Evolutionary conservation across 2,888 invertebrate genomes (phyloP).

Genomic region (Eilema caniola): DNA sequence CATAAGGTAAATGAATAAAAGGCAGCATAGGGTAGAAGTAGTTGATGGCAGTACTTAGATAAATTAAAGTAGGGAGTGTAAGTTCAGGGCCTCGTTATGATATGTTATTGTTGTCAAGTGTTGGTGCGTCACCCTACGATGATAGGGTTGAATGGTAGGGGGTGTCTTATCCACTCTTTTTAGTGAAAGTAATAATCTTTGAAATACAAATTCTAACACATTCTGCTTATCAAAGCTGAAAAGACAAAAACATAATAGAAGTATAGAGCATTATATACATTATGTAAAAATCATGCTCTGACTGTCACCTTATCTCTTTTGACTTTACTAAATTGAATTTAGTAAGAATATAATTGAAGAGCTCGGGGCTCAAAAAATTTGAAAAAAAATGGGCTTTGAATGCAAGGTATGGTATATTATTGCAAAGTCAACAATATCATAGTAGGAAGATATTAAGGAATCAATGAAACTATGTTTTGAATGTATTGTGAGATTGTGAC

Average conservation of each 20-base stretch:
- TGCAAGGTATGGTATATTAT: neutral
- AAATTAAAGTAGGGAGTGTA: conserved; percentile 60
- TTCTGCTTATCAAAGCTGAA: no score
- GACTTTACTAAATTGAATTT: neutral
- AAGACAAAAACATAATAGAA: neutral
- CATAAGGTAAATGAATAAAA: conserved; percentile 44
- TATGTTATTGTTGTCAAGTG: conserved; percentile 53
- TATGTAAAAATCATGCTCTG: neutral
- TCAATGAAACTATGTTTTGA: no score
- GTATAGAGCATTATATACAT: neutral
- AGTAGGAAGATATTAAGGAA: no score
- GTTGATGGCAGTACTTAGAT: conserved; percentile 69
- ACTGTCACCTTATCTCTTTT: neutral
- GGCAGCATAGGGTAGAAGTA: conserved; percentile 48
- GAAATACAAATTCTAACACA: no score
- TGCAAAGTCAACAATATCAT: neutral
- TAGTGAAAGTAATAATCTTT: conserved; percentile 13
- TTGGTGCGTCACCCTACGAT: conserved; percentile 35
- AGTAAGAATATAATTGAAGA: no score
- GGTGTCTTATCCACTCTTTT: conserved; percentile 35
- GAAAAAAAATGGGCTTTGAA: neutral
- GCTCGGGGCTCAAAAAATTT: neutral
- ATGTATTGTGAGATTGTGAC: no score
- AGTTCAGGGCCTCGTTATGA: conserved; percentile 49
- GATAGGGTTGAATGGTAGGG: conserved; percentile 30